A percentile compares a stretch with the other conserved stretches of the same genome.
Evolutionary conservation across 2,113 vertebrate genomes (phyloP).

Genomic region (Calonectris borealis): DNA sequence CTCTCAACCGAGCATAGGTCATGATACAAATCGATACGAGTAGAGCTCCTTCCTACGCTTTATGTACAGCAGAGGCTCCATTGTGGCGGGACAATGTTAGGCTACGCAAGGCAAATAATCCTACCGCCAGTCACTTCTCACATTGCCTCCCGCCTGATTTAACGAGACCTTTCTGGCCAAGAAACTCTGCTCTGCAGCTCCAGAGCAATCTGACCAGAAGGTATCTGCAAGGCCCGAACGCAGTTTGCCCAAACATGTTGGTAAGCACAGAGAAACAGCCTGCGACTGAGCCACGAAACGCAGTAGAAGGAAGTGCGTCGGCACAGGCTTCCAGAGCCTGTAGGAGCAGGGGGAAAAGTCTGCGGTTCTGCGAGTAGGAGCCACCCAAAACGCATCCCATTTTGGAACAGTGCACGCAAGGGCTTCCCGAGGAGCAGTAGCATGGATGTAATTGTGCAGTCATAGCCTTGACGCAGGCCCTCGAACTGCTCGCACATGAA

Average conservation of each 20-base stretch:
- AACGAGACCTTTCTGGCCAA: background rate
- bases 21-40: background rate
- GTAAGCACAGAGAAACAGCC: background rate
- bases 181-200: background rate
- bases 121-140: background rate
- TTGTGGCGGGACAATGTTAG: background rate
- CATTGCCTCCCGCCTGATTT: background rate
- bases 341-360: fast-evolving
- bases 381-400: background rate
- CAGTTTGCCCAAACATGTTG: background rate
- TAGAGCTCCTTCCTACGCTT: background rate
- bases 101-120: background rate
- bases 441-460: background rate
- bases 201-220: background rate
- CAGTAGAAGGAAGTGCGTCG: background rate
- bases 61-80: background rate
- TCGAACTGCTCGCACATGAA: background rate
- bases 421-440: background rate
- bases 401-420: background rate
- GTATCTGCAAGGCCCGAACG: background rate
- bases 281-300: background rate
- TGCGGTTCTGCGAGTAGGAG: background rate
- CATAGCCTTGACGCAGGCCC: background rate
- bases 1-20: background rate
- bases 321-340: background rate